Percentiles rank a stretch among this genome's conserved stretches.
Evolutionary conservation across 2,113 vertebrate species (phyloP).

Genomic region (Dasyurus viverrinus): DNA sequence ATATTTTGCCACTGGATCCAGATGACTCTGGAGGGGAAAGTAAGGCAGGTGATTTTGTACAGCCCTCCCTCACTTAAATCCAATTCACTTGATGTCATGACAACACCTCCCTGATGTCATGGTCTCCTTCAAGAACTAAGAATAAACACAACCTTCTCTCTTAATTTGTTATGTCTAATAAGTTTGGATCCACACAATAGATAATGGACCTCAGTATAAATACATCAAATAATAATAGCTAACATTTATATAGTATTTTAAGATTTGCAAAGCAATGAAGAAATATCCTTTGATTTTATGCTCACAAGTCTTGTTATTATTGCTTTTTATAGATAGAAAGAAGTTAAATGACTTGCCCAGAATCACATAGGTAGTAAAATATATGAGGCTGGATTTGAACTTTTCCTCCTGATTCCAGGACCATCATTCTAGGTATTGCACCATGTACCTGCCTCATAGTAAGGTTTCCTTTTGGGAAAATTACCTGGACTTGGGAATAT

Average conservation of each 20-base stretch:
- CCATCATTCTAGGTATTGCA: neutral
- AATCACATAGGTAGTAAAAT: neutral
- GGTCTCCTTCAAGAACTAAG: no score
- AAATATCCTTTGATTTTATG: neutral
- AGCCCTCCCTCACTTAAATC: no score
- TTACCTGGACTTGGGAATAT: neutral
- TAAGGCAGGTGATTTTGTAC: no score
- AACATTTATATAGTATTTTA: neutral
- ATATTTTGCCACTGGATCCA: no score
- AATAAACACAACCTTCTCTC: neutral
- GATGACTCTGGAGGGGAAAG: no score
- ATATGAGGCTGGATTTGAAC: neutral
- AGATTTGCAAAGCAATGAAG: neutral
- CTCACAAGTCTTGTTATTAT: neutral
- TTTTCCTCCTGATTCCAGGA: neutral
- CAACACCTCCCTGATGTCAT: no score
- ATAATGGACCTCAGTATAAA: neutral
- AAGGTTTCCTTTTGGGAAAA: neutral
- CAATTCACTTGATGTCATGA: no score
- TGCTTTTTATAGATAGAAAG: neutral
- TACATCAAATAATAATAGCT: neutral
- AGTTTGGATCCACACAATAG: neutral
- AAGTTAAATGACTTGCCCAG: neutral
- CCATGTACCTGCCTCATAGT: neutral
- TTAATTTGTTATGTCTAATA: neutral